These are phyloP conservation scores for Agrotis clavis DNA, from an alignment of 2,888 invertebrate genomes.

Conservation along the genomic window DNA sequence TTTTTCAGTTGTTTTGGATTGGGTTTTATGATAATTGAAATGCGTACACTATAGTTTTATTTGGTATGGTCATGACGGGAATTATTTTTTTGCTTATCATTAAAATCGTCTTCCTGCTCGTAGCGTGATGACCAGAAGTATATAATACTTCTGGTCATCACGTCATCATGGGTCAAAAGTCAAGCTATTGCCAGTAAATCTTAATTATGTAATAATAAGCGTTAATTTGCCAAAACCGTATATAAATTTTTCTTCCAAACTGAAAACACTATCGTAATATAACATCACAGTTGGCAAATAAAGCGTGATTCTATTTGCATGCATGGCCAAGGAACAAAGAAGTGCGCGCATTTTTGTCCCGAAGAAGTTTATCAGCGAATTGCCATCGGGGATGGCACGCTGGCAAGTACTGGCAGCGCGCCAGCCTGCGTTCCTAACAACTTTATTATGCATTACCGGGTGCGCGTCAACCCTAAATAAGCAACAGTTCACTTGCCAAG, in stretches of 20 bases:
- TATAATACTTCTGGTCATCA: no score
- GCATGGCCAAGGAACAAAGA: constrained; percentile 39
- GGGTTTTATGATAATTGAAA: not conserved
- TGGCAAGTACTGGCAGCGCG: constrained; percentile 79
- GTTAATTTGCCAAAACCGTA: constrained; percentile 1
- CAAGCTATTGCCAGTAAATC: no score
- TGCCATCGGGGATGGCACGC: constrained; percentile 72
- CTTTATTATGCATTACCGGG: constrained; percentile 88
- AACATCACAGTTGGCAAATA: constrained; percentile 47
- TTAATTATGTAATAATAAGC: no score
- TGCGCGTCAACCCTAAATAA: constrained; percentile 85
- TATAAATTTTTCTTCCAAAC: constrained; percentile 1
- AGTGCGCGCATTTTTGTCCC: constrained; percentile 50
- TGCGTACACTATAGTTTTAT: not conserved
- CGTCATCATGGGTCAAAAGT: no score
- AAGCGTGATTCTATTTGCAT: constrained; percentile 50
- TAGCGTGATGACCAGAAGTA: no score
- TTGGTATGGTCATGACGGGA: not conserved
- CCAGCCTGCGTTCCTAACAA: constrained; percentile 82
- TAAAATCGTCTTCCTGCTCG: no score
- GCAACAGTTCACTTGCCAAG: constrained; percentile 87
- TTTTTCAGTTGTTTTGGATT: not conserved
- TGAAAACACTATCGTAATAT: constrained; percentile 6
- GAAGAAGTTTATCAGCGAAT: constrained; percentile 76
- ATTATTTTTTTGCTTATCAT: not conserved